A percentile compares a stretch with the other conserved stretches of the same genome.
phyloP scores from a whole-genome alignment of 2,797 vertebrate species.

The Carapus acus region DNA sequence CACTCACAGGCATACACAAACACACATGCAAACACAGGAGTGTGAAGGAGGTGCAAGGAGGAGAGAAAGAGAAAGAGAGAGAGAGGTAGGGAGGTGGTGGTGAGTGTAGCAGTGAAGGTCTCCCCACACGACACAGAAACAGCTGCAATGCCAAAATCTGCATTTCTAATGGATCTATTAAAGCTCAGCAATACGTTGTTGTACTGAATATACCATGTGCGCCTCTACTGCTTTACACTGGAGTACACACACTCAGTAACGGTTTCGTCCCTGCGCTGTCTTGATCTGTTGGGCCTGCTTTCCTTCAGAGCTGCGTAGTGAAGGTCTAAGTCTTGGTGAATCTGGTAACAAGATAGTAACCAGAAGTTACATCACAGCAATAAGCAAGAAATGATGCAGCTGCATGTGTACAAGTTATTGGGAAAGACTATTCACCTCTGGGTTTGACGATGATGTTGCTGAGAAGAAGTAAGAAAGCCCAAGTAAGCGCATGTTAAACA shows the following conservation, averaged over 20 bases:
- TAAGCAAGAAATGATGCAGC: accelerated
- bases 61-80: too few relatives aligned
- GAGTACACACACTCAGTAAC: constrained; percentile 32
- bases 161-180: too few relatives aligned
- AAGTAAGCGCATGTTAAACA: not conserved
- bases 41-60: too few relatives aligned
- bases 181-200: too few relatives aligned
- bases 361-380: not conserved
- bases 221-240: constrained; percentile 16
- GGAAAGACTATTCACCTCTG: constrained; percentile 13
- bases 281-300: not conserved
- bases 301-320: constrained; percentile 32
- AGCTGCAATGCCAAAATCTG: too few relatives aligned
- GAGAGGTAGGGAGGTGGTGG: too few relatives aligned
- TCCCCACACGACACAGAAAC: too few relatives aligned
- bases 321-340: constrained; percentile 19
- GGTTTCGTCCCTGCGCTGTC: constrained; percentile 4
- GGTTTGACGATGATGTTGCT: accelerated
- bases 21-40: too few relatives aligned
- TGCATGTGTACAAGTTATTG: not conserved
- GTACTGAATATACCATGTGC: too few relatives aligned
- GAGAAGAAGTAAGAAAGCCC: accelerated
- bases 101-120: too few relatives aligned
- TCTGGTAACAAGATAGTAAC: constrained; percentile 8
- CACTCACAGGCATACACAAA: too few relatives aligned